These are phyloP conservation scores for Momotus momota DNA, from an alignment of 2,797 vertebrate species.

Conservation along the genomic window DNA sequence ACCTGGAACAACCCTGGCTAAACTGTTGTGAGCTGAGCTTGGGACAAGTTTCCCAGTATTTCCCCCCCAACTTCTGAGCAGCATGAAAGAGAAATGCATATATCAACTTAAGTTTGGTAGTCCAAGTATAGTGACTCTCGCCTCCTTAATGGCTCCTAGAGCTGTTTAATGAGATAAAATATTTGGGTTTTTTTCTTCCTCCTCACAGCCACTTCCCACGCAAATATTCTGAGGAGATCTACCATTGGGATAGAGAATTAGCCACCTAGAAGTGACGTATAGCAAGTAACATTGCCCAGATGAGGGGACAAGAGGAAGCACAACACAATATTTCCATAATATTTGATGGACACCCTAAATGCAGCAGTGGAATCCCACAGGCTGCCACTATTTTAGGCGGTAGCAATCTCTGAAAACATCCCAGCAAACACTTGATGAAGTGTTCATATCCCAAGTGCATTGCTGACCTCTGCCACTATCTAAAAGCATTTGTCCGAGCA, in stretches of 20 bases:
- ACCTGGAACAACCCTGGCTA: background rate
- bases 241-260: background rate
- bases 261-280: background rate
- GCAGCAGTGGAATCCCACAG: background rate
- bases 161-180: background rate
- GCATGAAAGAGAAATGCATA: background rate
- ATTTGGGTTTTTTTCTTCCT: accelerated
- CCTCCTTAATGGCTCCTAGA: background rate
- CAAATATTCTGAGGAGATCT: background rate
- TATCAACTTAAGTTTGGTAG: background rate
- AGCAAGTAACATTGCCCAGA: background rate
- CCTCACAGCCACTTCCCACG: background rate
- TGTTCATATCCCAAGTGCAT: accelerated
- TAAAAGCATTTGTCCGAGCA: background rate
- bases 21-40: background rate
- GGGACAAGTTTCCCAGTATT: background rate
- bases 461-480: background rate
- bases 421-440: background rate
- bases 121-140: background rate
- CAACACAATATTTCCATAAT: background rate
- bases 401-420: background rate
- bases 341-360: background rate
- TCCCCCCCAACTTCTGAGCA: background rate
- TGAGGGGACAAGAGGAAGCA: background rate
- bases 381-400: background rate